Percentiles rank a stretch among this genome's conserved stretches.
Conservation (phyloP, 2,888 invertebrate genomes). For the Hirtodrosophila duncani region DNA sequence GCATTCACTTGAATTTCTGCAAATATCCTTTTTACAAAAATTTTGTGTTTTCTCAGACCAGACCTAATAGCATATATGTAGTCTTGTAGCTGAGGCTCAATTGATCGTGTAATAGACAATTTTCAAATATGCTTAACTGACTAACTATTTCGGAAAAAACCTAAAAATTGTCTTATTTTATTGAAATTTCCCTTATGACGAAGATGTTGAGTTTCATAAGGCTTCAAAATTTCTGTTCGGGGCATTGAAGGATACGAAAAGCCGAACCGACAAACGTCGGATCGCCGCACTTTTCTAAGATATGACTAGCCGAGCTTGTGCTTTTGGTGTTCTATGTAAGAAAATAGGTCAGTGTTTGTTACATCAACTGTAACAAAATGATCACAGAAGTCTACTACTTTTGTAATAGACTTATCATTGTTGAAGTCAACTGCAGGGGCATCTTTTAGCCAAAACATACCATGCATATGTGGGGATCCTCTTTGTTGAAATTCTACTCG, state of each 20-base stretch:
- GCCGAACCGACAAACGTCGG: background rate
- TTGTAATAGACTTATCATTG: too few relatives aligned
- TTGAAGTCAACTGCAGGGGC: background rate
- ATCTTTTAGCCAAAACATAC: background rate
- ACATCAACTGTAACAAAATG: background rate
- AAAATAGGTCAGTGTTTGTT: background rate
- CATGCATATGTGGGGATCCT: too few relatives aligned
- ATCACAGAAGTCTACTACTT: background rate
- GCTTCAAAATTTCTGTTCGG: conserved; percentile 1
- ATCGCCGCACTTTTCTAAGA: background rate
- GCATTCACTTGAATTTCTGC: background rate
- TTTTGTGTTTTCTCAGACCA: conserved; percentile 11
- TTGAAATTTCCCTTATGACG: background rate
- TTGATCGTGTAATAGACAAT: background rate
- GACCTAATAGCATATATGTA: conserved; percentile 8
- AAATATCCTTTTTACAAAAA: conserved; percentile 7
- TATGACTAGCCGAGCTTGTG: conserved; percentile 5
- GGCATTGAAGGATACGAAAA: conserved; percentile 1
- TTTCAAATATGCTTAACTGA: background rate
- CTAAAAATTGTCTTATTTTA: background rate
- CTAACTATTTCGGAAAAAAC: background rate
- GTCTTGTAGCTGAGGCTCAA: background rate
- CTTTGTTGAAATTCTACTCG: too few relatives aligned
- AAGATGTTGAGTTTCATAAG: background rate
- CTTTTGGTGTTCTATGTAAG: conserved; percentile 5